Evolutionary conservation across 2,113 vertebrate genomes (phyloP).

Genomic region (Rostratula benghalensis): DNA sequence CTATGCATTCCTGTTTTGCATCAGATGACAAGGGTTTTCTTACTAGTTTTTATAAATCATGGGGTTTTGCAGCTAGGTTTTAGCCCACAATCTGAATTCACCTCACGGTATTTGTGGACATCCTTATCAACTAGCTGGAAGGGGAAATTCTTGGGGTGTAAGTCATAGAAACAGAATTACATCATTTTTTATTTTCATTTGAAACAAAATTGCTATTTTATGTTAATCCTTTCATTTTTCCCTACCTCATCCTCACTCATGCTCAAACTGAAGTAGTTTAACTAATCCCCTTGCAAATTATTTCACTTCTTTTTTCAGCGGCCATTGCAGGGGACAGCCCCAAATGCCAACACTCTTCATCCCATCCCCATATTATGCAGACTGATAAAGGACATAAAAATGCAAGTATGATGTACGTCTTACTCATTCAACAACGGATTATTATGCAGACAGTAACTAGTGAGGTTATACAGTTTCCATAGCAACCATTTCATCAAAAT

Average conservation of each 20-base stretch:
- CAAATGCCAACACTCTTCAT: neutral
- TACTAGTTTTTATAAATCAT: neutral
- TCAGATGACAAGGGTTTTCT: neutral
- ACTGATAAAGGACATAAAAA: neutral
- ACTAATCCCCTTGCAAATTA: neutral
- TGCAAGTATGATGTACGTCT: neutral
- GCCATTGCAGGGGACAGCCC: neutral
- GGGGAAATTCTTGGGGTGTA: neutral
- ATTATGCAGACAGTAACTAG: conserved; percentile 2
- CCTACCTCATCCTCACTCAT: neutral
- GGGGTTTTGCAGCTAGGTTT: neutral
- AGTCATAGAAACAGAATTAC: neutral
- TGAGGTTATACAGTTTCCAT: conserved; percentile 54
- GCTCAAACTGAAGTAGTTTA: neutral
- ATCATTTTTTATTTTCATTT: neutral
- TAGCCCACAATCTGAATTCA: neutral
- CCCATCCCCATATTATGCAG: neutral
- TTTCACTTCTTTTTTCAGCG: neutral
- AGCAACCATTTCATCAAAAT: conserved; percentile 30
- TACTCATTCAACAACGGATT: neutral
- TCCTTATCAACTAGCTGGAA: neutral
- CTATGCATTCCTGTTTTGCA: neutral
- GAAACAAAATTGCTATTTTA: neutral
- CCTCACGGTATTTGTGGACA: neutral
- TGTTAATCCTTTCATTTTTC: neutral